Evolutionary conservation across 2,113 vertebrate species (phyloP).

Genomic region (Phocoena phocoena): DNA sequence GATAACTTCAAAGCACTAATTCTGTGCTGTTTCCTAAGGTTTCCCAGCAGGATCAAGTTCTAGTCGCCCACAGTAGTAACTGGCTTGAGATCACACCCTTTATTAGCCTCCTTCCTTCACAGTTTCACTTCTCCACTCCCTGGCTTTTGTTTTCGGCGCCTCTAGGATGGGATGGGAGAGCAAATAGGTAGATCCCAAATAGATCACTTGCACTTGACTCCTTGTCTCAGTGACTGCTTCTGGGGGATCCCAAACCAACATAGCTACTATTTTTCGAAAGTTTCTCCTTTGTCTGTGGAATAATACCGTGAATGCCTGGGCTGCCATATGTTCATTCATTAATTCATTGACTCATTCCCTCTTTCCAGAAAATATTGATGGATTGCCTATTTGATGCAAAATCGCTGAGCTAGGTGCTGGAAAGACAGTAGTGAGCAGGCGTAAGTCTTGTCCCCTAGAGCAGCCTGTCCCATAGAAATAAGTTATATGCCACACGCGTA

Average conservation of each 20-base stretch:
- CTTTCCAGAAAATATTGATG: neutral
- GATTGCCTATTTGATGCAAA: neutral
- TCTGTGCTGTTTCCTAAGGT: neutral
- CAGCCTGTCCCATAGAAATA: neutral
- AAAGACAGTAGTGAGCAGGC: neutral
- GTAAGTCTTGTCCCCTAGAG: neutral
- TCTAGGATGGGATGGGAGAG: neutral
- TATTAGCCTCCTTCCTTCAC: neutral
- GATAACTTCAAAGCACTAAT: neutral
- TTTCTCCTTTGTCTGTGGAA: conserved; percentile 1
- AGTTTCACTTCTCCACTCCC: neutral
- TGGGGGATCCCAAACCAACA: neutral
- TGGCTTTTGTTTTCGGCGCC: neutral
- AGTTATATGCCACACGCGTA: neutral
- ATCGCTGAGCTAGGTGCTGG: neutral
- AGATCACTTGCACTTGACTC: neutral
- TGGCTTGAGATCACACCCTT: neutral
- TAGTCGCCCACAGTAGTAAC: neutral
- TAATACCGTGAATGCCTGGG: no score
- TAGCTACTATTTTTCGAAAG: neutral
- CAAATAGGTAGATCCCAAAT: neutral
- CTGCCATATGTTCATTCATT: neutral
- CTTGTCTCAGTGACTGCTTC: neutral
- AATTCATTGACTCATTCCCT: neutral
- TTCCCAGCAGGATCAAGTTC: neutral